Conservation (phyloP, 2,888 invertebrate genomes). For the Ennomos fuscantarius region DNA sequence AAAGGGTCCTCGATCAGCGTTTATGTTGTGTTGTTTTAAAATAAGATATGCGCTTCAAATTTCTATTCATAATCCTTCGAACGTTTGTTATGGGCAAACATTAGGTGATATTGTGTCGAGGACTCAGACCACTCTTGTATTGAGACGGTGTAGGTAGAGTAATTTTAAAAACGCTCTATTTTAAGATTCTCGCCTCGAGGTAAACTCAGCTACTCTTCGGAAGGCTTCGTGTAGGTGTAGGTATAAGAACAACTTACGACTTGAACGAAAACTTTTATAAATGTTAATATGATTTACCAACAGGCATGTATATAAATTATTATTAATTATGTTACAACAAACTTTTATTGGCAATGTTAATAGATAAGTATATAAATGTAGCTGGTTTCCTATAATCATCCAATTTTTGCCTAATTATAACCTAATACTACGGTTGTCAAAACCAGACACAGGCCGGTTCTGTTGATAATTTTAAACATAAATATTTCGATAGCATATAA, state of each 20-base stretch:
- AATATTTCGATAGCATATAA: too few relatives aligned
- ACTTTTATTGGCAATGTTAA: too few relatives aligned
- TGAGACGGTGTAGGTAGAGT: conserved; percentile 35
- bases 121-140: conserved; percentile 55
- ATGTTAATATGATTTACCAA: neutral
- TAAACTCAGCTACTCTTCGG: conserved; percentile 19
- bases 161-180: conserved; percentile 45
- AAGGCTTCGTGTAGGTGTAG: conserved; percentile 19
- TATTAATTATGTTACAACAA: too few relatives aligned
- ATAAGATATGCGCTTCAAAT: conserved; percentile 32
- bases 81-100: conserved; percentile 36
- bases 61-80: conserved; percentile 20
- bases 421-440: too few relatives aligned
- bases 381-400: too few relatives aligned
- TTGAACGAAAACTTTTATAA: conserved; percentile 6
- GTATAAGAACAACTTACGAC: conserved; percentile 7
- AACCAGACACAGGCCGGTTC: too few relatives aligned
- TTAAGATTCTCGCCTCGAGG: conserved; percentile 32
- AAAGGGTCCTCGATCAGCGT: conserved; percentile 49
- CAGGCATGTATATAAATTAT: too few relatives aligned
- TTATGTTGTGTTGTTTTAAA: conserved; percentile 39
- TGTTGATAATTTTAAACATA: too few relatives aligned
- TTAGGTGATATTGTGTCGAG: conserved; percentile 53
- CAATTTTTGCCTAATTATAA: too few relatives aligned
- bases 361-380: too few relatives aligned